These are phyloP conservation scores for Lithobates pipiens DNA, from an alignment of 2,797 vertebrate genomes.

Conservation along the genomic window DNA sequence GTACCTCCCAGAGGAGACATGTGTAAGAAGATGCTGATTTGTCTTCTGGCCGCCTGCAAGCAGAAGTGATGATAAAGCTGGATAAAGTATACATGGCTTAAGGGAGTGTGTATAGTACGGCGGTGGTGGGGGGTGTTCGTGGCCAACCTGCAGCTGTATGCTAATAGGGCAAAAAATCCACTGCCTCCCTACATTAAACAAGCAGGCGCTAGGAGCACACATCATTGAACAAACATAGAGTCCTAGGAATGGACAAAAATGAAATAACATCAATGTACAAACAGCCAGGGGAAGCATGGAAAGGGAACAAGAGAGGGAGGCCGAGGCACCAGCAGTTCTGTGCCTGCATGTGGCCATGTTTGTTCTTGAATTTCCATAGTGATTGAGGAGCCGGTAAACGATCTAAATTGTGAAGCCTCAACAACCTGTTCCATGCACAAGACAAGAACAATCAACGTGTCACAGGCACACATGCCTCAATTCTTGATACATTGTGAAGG, in stretches of 20 bases:
- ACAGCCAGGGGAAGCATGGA: constrained; percentile 51
- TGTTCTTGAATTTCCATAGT: constrained; percentile 11
- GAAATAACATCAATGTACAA: constrained; percentile 68
- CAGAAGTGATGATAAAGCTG: constrained; percentile 67
- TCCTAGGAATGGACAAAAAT: constrained; percentile 74
- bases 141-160: constrained; percentile 87
- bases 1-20: constrained; percentile 31
- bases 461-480: constrained; percentile 16
- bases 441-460: constrained; percentile 34
- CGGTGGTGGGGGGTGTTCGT: constrained; percentile 42
- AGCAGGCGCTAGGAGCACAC: constrained; percentile 81
- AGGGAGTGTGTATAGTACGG: constrained; percentile 45
- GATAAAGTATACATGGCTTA: constrained; percentile 64
- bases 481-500: background rate
- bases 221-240: constrained; percentile 87
- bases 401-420: constrained; percentile 45
- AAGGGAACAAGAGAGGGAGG: background rate
- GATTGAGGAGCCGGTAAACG: constrained; percentile 5
- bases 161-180: constrained; percentile 82
- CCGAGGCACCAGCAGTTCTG: background rate
- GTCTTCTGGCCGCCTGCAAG: constrained; percentile 66
- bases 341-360: background rate
- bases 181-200: constrained; percentile 72
- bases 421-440: constrained; percentile 42
- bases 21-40: constrained; percentile 68